Evolutionary conservation across 2,888 invertebrate genomes (phyloP).

Genomic region (Pristionchus arcanus): DNA sequence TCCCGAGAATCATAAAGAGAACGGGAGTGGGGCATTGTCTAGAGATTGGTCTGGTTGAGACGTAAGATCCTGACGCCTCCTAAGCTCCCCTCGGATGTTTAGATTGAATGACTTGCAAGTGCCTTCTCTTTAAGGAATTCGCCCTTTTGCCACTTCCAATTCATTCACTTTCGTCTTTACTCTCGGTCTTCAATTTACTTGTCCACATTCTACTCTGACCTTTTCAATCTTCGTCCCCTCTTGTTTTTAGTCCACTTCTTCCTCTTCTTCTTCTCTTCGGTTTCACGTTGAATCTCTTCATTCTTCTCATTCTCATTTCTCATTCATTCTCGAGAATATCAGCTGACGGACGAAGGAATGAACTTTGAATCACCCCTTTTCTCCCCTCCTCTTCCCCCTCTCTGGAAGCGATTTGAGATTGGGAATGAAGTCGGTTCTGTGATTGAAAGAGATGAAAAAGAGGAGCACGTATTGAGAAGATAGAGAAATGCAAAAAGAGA

Average conservation of each 20-base stretch:
- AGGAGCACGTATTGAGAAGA: background rate
- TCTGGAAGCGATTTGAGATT: background rate
- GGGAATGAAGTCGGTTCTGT: background rate
- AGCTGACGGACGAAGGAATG: constrained; percentile 12
- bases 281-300: constrained; percentile 19
- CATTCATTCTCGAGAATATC: constrained; percentile 22
- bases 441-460: constrained; percentile 8
- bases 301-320: constrained; percentile 27
- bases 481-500: constrained; percentile 23
- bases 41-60: background rate
- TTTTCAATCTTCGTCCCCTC: constrained; percentile 10
- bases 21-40: background rate
- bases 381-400: background rate
- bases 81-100: background rate
- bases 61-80: background rate
- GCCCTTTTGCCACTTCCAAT: background rate
- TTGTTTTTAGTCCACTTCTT: constrained; percentile 33
- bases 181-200: constrained; percentile 34
- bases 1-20: constrained; percentile 19
- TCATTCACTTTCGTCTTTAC: background rate
- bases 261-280: constrained; percentile 19
- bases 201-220: constrained; percentile 16
- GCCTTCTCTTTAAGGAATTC: background rate
- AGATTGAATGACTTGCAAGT: background rate
- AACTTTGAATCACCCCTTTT: background rate